phyloP scores from a whole-genome alignment of 1,140 invertebrate genomes.

The Bombus terrestris region DNA sequence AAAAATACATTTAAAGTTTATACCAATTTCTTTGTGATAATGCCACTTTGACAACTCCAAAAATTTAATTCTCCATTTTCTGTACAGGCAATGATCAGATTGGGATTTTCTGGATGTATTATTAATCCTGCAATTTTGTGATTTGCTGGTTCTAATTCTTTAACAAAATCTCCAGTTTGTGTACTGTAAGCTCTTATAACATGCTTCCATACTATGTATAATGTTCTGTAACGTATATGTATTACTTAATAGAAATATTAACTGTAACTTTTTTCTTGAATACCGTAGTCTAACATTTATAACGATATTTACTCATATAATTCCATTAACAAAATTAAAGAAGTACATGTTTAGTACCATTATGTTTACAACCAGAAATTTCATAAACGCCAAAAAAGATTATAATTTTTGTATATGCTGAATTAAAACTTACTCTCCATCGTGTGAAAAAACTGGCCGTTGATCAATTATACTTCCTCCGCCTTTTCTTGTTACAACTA shows the following conservation, averaged over 20 bases:
- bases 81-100: conserved; percentile 83
- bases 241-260: neutral
- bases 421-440: conserved; percentile 85
- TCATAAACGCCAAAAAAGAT: neutral
- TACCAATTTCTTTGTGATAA: conserved; percentile 81
- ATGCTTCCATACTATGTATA: conserved; percentile 84
- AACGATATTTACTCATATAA: neutral
- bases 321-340: neutral
- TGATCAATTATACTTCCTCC: conserved; percentile 86
- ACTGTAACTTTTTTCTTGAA: neutral
- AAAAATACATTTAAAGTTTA: conserved; percentile 66
- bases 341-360: neutral
- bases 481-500: conserved; percentile 80
- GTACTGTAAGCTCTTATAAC: conserved; percentile 84
- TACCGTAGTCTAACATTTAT: neutral
- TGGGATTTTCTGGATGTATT: conserved; percentile 77
- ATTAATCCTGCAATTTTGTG: conserved; percentile 82
- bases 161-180: conserved; percentile 83
- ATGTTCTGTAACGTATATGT: conserved; percentile 78
- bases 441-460: conserved; percentile 85
- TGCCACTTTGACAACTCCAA: conserved; percentile 84
- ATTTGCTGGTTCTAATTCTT: conserved; percentile 82
- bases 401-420: conserved; percentile 1
- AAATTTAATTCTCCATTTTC: conserved; percentile 81
- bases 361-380: neutral